Evolutionary conservation across 2,113 vertebrate species (phyloP).

Genomic region (Ancistrus triradiatus): DNA sequence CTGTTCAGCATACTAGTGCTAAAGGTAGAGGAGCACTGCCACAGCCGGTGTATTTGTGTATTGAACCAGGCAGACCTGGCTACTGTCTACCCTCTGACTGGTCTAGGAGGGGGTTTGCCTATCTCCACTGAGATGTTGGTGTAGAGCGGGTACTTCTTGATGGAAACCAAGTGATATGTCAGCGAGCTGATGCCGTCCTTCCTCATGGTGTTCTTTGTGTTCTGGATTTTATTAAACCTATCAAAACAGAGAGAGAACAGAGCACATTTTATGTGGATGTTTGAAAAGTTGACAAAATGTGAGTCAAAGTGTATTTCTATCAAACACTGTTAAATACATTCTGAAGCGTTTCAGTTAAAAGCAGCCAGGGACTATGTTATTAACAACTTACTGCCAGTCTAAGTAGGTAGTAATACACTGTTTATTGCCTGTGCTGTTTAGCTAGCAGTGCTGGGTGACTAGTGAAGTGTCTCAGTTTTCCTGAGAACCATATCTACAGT

Average conservation of each 20-base stretch:
- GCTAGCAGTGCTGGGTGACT: no score
- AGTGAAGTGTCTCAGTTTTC: no score
- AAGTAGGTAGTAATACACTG: no score
- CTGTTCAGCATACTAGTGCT: conserved; percentile 42
- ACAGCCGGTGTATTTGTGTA: conserved; percentile 1
- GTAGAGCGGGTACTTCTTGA: conserved; percentile 85
- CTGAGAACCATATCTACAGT: no score
- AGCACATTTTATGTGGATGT: no score
- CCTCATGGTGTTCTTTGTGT: conserved; percentile 98
- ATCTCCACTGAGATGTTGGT: conserved; percentile 97
- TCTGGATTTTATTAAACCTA: conserved; percentile 98
- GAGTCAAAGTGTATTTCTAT: no score
- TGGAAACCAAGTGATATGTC: conserved; percentile 83
- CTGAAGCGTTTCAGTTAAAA: no score
- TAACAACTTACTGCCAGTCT: no score
- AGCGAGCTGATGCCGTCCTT: conserved; percentile 92
- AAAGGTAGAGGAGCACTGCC: conserved; percentile 22
- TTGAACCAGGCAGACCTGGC: background rate
- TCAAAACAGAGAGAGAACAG: conserved; percentile 25
- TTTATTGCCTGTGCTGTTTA: no score
- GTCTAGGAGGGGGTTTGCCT: conserved; percentile 83
- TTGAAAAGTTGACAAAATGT: no score
- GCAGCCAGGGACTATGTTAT: no score
- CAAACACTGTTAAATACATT: no score
- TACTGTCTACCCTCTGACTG: conserved; percentile 74